These are phyloP conservation scores for Coturnix japonica DNA, from an alignment of 2,113 vertebrate species.

Conservation along the genomic window DNA sequence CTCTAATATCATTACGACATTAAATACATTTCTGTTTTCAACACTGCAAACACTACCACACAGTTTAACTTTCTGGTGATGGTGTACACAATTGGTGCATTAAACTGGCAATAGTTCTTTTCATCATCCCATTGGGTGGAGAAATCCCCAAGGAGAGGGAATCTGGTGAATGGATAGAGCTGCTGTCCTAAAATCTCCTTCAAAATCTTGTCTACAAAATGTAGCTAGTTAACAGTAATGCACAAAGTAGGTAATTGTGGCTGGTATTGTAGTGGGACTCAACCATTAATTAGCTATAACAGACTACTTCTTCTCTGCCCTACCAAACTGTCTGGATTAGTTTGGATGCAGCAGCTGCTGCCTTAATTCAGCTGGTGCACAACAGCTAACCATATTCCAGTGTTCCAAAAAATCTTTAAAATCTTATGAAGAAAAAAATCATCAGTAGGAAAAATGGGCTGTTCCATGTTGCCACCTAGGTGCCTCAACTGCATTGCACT, in stretches of 20 bases:
- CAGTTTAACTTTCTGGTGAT: not conserved
- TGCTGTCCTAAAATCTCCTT: not conserved
- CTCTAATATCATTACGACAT: not conserved
- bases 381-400: conserved; percentile 31
- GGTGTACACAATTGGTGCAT: not conserved
- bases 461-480: not conserved
- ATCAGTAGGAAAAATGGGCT: not conserved
- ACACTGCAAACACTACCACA: not conserved
- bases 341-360: conserved; percentile 62
- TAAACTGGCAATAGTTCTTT: conserved; percentile 8
- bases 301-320: conserved; percentile 32
- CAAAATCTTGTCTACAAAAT: not conserved
- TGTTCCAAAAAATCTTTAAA: conserved; percentile 43
- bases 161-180: not conserved
- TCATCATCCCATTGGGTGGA: not conserved
- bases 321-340: conserved; percentile 37
- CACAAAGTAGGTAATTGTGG: conserved; percentile 40
- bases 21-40: not conserved
- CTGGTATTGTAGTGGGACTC: conserved; percentile 42
- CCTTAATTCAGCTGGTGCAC: conserved; percentile 32
- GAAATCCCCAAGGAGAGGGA: not conserved
- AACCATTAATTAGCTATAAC: conserved; percentile 54
- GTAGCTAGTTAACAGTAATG: not conserved
- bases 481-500: not conserved
- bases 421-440: not conserved